Evolutionary conservation across 2,888 invertebrate species (phyloP).

Genomic region (Drosophila neutralis): DNA sequence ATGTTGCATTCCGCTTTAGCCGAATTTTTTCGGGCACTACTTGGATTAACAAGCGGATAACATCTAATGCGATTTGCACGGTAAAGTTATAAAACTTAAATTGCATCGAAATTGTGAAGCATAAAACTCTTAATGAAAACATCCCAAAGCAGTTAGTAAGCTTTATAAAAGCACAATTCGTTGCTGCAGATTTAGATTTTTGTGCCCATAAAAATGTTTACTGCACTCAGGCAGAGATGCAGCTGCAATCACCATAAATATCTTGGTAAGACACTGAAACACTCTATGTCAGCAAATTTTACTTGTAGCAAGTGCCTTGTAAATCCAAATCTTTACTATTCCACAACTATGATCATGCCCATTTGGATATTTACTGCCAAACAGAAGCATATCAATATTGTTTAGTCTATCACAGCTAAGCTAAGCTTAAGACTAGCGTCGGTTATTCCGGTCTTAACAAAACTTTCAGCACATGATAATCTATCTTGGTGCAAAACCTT

Average conservation of each 20-base stretch:
- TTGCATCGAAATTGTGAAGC: background rate
- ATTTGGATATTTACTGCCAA: background rate
- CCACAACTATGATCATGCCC: background rate
- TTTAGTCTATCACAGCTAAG: background rate
- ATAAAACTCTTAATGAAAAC: background rate
- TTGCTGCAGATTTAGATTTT: background rate
- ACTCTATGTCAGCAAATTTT: background rate
- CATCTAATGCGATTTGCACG: constrained; percentile 25
- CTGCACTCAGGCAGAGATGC: background rate
- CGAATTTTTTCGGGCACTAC: constrained; percentile 6
- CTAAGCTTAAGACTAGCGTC: background rate
- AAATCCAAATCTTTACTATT: background rate
- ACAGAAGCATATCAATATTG: no score
- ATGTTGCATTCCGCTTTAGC: constrained; percentile 9
- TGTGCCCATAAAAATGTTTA: background rate
- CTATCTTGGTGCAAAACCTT: background rate
- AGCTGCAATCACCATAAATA: background rate
- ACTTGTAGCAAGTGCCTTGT: background rate
- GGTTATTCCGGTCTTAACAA: background rate
- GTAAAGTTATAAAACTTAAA: constrained; percentile 8
- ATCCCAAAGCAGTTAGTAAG: background rate
- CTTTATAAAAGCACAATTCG: background rate
- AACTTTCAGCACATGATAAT: background rate
- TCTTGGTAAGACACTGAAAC: background rate
- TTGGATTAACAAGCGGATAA: constrained; percentile 34